Base-by-base conservation (phyloP, 2,113 vertebrate species). In the Mohoua ochrocephala region DNA sequence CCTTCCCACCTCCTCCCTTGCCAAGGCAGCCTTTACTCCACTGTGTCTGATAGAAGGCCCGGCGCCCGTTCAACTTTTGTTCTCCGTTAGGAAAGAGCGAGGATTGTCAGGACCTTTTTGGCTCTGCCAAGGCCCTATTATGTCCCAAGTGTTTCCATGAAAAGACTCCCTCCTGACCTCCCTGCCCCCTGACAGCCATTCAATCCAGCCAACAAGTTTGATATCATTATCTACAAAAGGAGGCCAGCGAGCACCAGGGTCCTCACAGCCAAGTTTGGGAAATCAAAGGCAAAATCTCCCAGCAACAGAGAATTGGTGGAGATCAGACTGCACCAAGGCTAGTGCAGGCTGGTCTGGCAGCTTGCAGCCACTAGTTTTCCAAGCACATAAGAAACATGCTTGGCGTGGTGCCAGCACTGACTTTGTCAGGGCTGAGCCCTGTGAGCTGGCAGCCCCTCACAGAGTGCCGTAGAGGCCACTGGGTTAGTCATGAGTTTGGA, bases 161-260 rank as follows among this genome's bases (percentile, higher is more conserved):
- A 97, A 97, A 95, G 93, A 7, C 84, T 95, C 93, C 74, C 74
- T 84, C 37, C 89, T 91, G 94, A 71, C 81, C 80, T 49, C 60
- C 50, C 60, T 93, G 95, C 73, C 91, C 83, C 50, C 78, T 87
- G 96, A 96, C 95, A 88, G 86, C 74, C 67, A 91, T 95, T 97
- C 76, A 93, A 8, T 87, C 91, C 87, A 83, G 65, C 91, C 95
- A 95, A 97, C 96, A 96, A 97, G 92, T 84, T 96, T 89, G 97
- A 97, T 97, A 97, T 97, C 95, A 96, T 97, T 97, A 97, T 96
- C 92, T 89, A 75, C 91, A 93, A 91, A 92, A 91, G 81, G 84
- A 91, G 91, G 69, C 92, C 86, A 61, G 64, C 2, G 8, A 90
- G 82, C 28, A 39, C 44, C 80, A 50, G 60, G 10, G 18, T 92